These are phyloP conservation scores for Troides helena DNA, from an alignment of 2,888 invertebrate species.

Conservation along the genomic window DNA sequence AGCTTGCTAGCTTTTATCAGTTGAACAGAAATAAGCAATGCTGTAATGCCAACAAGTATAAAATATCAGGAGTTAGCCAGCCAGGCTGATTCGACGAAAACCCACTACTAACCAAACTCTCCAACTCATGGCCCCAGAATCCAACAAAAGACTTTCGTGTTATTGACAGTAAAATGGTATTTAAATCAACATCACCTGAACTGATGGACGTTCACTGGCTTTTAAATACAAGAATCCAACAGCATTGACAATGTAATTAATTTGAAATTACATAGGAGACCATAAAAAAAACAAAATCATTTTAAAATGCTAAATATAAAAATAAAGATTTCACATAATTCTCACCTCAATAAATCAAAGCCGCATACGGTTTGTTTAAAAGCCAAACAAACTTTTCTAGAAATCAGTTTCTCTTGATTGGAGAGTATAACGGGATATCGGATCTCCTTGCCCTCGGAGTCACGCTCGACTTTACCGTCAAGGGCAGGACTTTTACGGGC, in stretches of 20 bases:
- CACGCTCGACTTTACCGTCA: slow-evolving; percentile 98
- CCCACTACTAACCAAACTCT: too few species aligned
- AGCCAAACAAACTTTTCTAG: slow-evolving; percentile 96
- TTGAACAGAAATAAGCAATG: too few species aligned
- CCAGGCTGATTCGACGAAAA: too few species aligned
- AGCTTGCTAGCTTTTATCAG: too few species aligned
- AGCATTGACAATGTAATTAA: background rate
- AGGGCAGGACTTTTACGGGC: slow-evolving; percentile 98
- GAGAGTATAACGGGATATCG: slow-evolving; percentile 98
- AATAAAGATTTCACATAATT: background rate
- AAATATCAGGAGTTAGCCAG: too few species aligned
- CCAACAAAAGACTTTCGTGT: too few species aligned
- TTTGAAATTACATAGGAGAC: too few species aligned
- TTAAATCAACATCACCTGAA: background rate
- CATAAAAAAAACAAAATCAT: too few species aligned
- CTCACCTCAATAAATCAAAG: slow-evolving; percentile 94
- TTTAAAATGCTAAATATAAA: too few species aligned
- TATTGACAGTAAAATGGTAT: too few species aligned
- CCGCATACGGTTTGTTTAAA: slow-evolving; percentile 99
- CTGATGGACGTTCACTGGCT: background rate
- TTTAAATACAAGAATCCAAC: background rate
- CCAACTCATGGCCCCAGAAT: too few species aligned
- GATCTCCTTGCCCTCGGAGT: slow-evolving; percentile 98
- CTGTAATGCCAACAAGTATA: too few species aligned
- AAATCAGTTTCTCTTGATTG: slow-evolving; percentile 98